phyloP scores from a whole-genome alignment of 1,140 invertebrate genomes.

The Pteromalus puparum region DNA sequence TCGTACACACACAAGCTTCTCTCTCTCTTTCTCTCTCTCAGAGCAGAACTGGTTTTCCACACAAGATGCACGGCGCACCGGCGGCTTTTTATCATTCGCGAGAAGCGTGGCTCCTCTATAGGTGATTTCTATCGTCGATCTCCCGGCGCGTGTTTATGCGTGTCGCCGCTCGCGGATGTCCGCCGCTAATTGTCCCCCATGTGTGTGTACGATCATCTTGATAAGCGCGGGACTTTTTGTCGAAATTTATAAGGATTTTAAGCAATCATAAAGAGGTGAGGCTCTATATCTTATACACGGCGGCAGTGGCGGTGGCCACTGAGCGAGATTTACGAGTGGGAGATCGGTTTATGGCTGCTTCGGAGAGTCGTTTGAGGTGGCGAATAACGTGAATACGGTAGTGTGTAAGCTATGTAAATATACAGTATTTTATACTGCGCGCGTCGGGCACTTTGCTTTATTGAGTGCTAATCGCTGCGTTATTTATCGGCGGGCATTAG shows the following conservation, averaged over 20 bases:
- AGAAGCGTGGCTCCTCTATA: not conserved
- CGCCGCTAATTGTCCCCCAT: not conserved
- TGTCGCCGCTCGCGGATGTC: not conserved
- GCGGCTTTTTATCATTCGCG: not conserved
- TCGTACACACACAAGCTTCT: not conserved
- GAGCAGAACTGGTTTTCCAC: slow-evolving; percentile 37
- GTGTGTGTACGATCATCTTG: not conserved
- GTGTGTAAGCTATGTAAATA: slow-evolving; percentile 9
- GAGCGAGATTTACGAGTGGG: slow-evolving; percentile 1
- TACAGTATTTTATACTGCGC: not conserved
- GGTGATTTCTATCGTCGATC: slow-evolving; percentile 18
- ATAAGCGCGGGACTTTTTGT: not conserved
- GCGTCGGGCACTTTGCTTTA: not conserved
- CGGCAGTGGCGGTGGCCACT: not conserved
- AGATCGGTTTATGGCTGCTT: slow-evolving; percentile 2
- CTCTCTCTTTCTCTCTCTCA: too few species aligned
- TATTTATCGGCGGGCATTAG: not conserved
- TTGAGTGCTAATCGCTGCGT: not conserved
- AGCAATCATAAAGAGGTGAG: not conserved
- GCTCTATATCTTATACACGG: not conserved
- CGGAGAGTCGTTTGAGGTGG: not conserved
- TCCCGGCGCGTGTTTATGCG: not conserved
- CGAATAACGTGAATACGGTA: not conserved
- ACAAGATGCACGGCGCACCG: not conserved
- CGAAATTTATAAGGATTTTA: slow-evolving; percentile 24